Base-by-base conservation (phyloP, 2,113 vertebrate genomes). In the Dascyllus trimaculatus region DNA sequence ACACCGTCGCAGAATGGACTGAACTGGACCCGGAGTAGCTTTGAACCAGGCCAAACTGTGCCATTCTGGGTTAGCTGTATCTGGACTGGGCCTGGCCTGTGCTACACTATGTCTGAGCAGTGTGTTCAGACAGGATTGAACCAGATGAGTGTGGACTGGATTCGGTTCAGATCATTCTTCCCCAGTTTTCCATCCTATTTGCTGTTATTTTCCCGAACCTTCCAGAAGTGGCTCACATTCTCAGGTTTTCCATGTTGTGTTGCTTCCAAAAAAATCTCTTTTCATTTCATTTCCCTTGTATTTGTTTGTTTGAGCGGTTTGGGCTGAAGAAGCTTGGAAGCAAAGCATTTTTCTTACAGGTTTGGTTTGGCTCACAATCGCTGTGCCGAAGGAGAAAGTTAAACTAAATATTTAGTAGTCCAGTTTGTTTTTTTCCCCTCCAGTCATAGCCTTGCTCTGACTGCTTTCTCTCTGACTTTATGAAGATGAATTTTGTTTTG, bases 351-450 rank as follows among this genome's bases (percentile, higher is more conserved):
- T 81, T 86, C 72, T 78, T 56, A 32, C 66, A 73, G 79, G 54
- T 83, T 87, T 83, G 73, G 56, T 85, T 85, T 87, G 81, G 86
- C 84, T 72, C 70, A n/a, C 49, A 22, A n/a, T 78, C 59, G 35
- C 48, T 1, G 17, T 19, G 38, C 69, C 1, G 22, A 69, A 74
- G 63, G 29, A 78, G 65, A 78, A 76, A 70, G 65, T 84, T 71
- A 60, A 74, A 69, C 79, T 56, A 76, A 85, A 88, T 78, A 81
- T 85, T 86, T 76, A 49, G 64, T 49, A 43, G 71, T 76, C 60
- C 15, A 13, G 3, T 64, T 64, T 51, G 38, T 69, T 75, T 78
- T 71, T 63, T 48, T 0, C 22, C 21, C 58, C 52, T 73, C 18
- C 69, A 59, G 64, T 60, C 40, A 21, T 62, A 14, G 40, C 40